Base-by-base conservation (phyloP, 1,140 invertebrate genomes). In the Leptinotarsa undecemlineata region DNA sequence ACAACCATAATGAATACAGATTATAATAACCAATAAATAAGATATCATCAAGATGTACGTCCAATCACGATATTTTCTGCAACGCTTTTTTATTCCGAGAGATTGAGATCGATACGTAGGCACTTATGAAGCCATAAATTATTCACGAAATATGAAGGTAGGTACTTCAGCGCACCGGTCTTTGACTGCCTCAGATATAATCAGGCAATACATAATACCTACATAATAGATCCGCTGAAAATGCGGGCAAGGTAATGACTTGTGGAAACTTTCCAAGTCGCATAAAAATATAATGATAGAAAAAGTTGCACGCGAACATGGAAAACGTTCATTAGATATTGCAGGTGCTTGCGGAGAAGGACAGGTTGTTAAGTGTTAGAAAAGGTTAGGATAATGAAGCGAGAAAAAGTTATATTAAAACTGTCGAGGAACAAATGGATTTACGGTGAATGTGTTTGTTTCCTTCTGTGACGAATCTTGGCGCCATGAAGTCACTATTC, bases 161-260 rank as follows among this genome's bases (percentile, higher is more conserved):
- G 2, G 8, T 33, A 33, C 26, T 14, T 17, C 15, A 57, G 51
- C 51, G 51, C 51, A 57, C 51, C 51, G 51, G 51, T 19, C 51
- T 57, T 57, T 57, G 51, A 57, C 51, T 57, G n/a, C 15, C 17
- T 57, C 15, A 19, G 51, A 57, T 57, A 57, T 57, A 57, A 57
- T 57, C 51, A 57, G 51, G 51, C 51, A 57, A 57, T 57, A 57
- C 51, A 57, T 57, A 57, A 57, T 57, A 19, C 51, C 51, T 57
- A 57, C 51, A 57, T 57, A 57, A 57, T 57, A 57, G 51, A 57
- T 57, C 51, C 33, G 33, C 33, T 42, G 51, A 57, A 57, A 57
- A 57, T 57, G 51, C 51, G 51, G 51, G 51, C 51, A 57, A 57
- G 51, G 51, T 57, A 57, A 57, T 57, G 51, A 57, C 51, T 57